Evolutionary conservation across 2,888 invertebrate genomes (phyloP), one percentile per base, ranked within the genome.

Genomic region (Pyralis farinalis): DNA sequence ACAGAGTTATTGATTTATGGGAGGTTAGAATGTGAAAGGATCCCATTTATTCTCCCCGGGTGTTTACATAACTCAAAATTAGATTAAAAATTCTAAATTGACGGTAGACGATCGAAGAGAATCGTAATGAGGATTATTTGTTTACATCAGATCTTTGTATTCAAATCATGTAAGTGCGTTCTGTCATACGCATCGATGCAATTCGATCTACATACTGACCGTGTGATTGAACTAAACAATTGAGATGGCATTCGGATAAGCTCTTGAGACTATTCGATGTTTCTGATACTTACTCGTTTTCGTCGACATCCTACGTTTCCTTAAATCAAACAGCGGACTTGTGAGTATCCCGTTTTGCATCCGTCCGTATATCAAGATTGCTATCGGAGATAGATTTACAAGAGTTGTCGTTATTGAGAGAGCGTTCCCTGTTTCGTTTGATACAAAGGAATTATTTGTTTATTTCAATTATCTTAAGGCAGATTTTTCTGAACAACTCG

Each of bases 361-460:
- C 83, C 87, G 87, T 85, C 73, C 79, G 80, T 85, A 84, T 76
- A 85, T 88, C 88, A 88, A 89, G 90, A 90, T 90, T 65, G 72
- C 80, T 85, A 89, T 89, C 89, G 57, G 67, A 76, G 77, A 75
- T 76, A 78, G 82, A 89, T 90, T 90, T 89, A 89, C 88, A 87
- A 86, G 88, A 74, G 71, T 73, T 75, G 79, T 84, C 82, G 53
- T 55, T 70, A 71, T 63, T 69, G 67, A 65, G 63, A 71, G 69
- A 72, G 69, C 61, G 68, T 63, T 70, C 62, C 65, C 67, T 71
- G 66, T 70, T 56, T 69, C 71, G 70, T 72, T 71, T 67, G 71
- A 65, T 16, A 16, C 69, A 63, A 66, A 65, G 73, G 73, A 81
- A 75, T 80, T 70, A 68, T 76, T 74, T 75, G 71, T 81, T 77